A percentile compares a stretch with the other conserved stretches of the same genome.
Conservation (phyloP, 2,113 vertebrate genomes). For the Chamaetylas fuelleborni region DNA sequence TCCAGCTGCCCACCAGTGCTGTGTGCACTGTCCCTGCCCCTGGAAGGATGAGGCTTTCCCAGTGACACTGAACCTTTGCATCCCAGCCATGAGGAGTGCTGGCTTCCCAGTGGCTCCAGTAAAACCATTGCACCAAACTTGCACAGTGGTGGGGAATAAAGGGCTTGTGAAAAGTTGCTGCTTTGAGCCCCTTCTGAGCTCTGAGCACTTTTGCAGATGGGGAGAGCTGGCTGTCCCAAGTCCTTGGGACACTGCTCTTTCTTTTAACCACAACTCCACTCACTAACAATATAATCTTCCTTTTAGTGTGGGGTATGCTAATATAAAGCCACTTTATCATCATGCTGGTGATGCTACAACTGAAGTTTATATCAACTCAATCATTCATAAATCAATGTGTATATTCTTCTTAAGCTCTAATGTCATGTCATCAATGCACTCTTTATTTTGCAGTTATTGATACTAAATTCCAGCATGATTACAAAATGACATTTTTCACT, state of each 20-base stretch:
- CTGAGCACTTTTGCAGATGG: constrained; percentile 9
- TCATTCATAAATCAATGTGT: constrained; percentile 29
- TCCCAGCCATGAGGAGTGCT: not conserved
- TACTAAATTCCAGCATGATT: constrained; percentile 70
- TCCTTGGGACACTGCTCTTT: not conserved
- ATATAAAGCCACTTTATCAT: constrained; percentile 56
- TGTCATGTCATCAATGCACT: constrained; percentile 33
- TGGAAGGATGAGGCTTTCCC: constrained; percentile 19
- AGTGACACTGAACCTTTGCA: not conserved
- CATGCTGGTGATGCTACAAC: not conserved
- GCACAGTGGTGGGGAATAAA: not conserved
- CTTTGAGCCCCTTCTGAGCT: not conserved
- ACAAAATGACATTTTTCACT: constrained; percentile 60
- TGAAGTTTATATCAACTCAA: constrained; percentile 29
- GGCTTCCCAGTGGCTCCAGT: not conserved
- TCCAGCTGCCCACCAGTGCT: not conserved
- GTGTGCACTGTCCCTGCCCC: not conserved
- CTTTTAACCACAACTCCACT: constrained; percentile 5
- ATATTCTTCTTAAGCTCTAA: constrained; percentile 32
- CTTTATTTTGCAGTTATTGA: constrained; percentile 57
- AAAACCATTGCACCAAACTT: not conserved
- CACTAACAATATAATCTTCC: constrained; percentile 4
- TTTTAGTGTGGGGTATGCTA: not conserved
- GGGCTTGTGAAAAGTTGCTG: not conserved
- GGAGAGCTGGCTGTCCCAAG: not conserved